Evolutionary conservation across 1,140 invertebrate species (phyloP).

Genomic region (Scaptomyza montana): DNA sequence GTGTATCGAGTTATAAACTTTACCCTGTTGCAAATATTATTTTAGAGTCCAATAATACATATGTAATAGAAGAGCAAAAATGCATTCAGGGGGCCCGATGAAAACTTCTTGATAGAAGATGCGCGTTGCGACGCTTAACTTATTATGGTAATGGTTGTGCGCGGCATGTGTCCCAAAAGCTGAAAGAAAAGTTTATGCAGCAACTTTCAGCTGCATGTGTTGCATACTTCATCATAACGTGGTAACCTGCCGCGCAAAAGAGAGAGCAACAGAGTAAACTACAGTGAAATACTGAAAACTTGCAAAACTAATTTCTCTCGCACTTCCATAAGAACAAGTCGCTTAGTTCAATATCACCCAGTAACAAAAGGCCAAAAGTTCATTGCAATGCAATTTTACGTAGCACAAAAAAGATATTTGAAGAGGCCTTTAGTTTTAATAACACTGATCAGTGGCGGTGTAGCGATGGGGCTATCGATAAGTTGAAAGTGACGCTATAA

Average conservation of each 20-base stretch:
- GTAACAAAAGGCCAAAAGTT: too few relatives aligned
- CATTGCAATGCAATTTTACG: too few relatives aligned
- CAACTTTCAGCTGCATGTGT: slow-evolving; percentile 71
- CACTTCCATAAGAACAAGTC: neutral
- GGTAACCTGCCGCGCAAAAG: neutral
- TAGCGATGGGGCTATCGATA: too few relatives aligned
- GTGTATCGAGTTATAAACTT: too few relatives aligned
- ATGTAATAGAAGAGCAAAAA: too few relatives aligned
- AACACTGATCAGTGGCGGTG: too few relatives aligned
- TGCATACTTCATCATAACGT: slow-evolving; percentile 50
- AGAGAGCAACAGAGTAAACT: neutral
- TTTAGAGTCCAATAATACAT: too few relatives aligned
- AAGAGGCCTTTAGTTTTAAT: too few relatives aligned
- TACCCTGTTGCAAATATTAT: too few relatives aligned
- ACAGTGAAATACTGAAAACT: neutral
- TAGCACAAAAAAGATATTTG: too few relatives aligned
- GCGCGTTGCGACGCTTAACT: slow-evolving; percentile 26
- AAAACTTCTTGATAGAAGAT: neutral
- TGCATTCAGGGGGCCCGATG: too few relatives aligned
- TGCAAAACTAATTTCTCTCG: neutral
- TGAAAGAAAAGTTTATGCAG: slow-evolving; percentile 50
- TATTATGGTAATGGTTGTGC: slow-evolving; percentile 37
- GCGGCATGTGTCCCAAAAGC: slow-evolving; percentile 2
- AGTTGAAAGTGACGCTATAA: too few relatives aligned
- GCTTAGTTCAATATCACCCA: neutral